Base-by-base conservation (phyloP, 2,113 vertebrate genomes). In the Neoarius graeffei region DNA sequence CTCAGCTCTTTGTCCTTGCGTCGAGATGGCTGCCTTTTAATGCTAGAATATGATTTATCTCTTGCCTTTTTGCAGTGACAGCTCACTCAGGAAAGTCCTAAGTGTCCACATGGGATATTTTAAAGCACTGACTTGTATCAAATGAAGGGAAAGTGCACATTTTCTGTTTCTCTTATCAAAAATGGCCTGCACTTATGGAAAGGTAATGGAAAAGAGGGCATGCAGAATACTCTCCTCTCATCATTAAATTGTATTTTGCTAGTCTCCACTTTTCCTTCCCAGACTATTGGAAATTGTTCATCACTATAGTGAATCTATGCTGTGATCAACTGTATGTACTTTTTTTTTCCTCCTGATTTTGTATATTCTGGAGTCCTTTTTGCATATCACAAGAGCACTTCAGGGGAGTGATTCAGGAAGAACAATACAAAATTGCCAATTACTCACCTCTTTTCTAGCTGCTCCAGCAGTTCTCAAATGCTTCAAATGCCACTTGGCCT, bases 31-130 rank as follows among this genome's bases (percentile, higher is more conserved):
- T 15, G 25, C 42, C 48, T 83, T 83, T 83, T 52, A 67, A 67
- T 66, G 35, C 60, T 2, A 25, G 23, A 52, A 66, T 66, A 67
- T 83, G 82, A 83, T 83, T 83, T 83, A 83, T 83, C 82, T 83
- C 23, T 66, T 66, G 20, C 20, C 23, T 67, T 67, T 83, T 67
- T 67, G 82, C 57, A 48, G 30, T 13, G 57, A 82, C 57, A 62
- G 80, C 80, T 82, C 80, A 62, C 80, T 82, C 80, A 82, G 80
- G 80, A 82, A 62, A 60, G 57, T 62, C 80, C 80, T 82, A 82
- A 82, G 82, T 83, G 82, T 52, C 82, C 82, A 67, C 82, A 83
- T 52, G 82, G 62, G 82, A 67, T 48, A 66, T 83, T 67, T 66
- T 62, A 83, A 67, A 67, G 60, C 42, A 48, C 60, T 50, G 62